phyloP scores from a whole-genome alignment of 2,113 vertebrate species.

The Nesoenas mayeri region DNA sequence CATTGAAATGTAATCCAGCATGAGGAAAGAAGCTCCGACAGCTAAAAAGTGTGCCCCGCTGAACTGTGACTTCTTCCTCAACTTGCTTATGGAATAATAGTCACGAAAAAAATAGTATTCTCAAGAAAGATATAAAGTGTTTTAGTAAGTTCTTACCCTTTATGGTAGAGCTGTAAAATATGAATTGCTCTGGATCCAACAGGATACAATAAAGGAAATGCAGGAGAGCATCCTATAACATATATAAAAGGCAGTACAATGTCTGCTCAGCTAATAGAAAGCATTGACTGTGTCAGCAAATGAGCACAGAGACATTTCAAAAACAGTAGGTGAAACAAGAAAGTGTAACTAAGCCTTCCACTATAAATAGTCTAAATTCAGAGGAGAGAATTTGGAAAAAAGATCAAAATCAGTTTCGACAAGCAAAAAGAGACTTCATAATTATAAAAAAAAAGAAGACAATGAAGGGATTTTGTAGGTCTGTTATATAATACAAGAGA shows the following conservation, averaged over 20 bases:
- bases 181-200: not conserved
- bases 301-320: not conserved
- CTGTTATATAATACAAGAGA: not conserved
- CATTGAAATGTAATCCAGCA: not conserved
- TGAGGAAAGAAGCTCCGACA: not conserved
- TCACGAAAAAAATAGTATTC: not conserved
- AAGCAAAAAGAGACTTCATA: not conserved
- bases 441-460: not conserved
- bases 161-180: not conserved
- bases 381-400: not conserved
- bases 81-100: not conserved
- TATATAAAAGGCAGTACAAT: not conserved
- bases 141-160: not conserved
- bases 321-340: not conserved
- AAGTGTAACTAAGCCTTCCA: rapidly evolving
- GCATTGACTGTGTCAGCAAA: too few species aligned
- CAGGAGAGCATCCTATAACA: not conserved
- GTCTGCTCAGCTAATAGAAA: not conserved
- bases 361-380: not conserved
- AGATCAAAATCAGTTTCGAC: not conserved
- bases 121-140: not conserved
- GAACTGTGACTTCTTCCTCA: not conserved
- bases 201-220: not conserved
- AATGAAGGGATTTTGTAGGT: not conserved
- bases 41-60: not conserved